Evolutionary conservation across 2,797 vertebrate species (phyloP).

Genomic region (Bryconaethiops microstoma): DNA sequence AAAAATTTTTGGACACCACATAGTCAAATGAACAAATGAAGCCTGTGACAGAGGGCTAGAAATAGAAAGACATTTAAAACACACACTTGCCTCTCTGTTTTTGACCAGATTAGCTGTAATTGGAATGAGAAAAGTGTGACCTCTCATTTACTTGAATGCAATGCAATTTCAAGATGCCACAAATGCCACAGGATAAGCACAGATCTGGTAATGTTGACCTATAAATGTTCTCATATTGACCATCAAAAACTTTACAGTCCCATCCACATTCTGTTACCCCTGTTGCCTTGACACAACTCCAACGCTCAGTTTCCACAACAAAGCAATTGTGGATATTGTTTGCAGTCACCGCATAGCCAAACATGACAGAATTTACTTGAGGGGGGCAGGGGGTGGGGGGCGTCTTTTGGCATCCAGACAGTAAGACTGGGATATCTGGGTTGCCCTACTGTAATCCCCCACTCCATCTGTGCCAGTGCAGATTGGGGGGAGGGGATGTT

Average conservation of each 20-base stretch:
- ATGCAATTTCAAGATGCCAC: neutral
- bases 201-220: neutral
- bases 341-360: conserved; percentile 17
- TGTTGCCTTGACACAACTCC: neutral
- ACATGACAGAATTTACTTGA: conserved; percentile 40
- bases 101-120: neutral
- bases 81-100: neutral
- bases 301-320: neutral
- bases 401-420: conserved; percentile 44
- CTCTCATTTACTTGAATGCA: neutral
- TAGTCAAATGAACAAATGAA: neutral
- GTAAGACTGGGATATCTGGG: conserved; percentile 53
- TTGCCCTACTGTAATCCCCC: conserved; percentile 41
- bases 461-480: conserved; percentile 41
- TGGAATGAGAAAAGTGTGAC: neutral
- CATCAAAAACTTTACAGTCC: neutral
- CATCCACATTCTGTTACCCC: neutral
- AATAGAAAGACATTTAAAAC: neutral
- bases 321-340: conserved; percentile 6
- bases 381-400: neutral
- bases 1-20: no score
- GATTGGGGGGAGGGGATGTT: conserved; percentile 23
- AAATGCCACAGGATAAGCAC: neutral
- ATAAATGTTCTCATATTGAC: neutral
- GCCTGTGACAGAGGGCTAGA: neutral